Conservation (phyloP, 2,888 invertebrate genomes). For the Spodoptera littoralis region DNA sequence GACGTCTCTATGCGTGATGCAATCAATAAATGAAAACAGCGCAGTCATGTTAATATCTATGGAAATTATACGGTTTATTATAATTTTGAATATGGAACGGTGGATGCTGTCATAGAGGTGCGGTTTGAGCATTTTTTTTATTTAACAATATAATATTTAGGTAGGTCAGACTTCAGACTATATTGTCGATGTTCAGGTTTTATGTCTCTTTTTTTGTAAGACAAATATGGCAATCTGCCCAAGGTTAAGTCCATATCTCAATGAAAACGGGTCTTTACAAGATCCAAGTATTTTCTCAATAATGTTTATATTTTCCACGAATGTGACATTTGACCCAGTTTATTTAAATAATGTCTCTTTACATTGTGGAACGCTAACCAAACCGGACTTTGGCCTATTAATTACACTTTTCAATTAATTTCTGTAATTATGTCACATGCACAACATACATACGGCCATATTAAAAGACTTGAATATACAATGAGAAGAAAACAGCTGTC, state of each 20-base stretch:
- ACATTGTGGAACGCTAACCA: no score
- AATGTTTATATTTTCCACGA: background rate
- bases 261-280: constrained; percentile 18
- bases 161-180: background rate
- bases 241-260: constrained; percentile 47
- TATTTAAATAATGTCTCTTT: background rate
- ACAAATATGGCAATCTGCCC: constrained; percentile 54
- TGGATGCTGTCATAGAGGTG: background rate
- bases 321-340: constrained; percentile 9
- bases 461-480: constrained; percentile 4
- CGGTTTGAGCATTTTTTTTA: background rate
- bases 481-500: background rate
- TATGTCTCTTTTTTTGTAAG: constrained; percentile 20
- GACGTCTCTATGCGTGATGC: constrained; percentile 59
- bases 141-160: background rate
- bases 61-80: constrained; percentile 14
- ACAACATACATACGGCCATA: constrained; percentile 1
- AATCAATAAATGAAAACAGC: constrained; percentile 57
- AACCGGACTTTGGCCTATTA: constrained; percentile 5
- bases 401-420: constrained; percentile 16
- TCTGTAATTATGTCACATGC: background rate
- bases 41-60: constrained; percentile 34
- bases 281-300: background rate
- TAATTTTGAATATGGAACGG: constrained; percentile 16
- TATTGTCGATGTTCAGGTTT: background rate